A percentile compares a stretch with the other conserved stretches of the same genome.
These are phyloP conservation scores for Drosophila acutilabella DNA, from an alignment of 2,888 invertebrate genomes.

Conservation along the genomic window DNA sequence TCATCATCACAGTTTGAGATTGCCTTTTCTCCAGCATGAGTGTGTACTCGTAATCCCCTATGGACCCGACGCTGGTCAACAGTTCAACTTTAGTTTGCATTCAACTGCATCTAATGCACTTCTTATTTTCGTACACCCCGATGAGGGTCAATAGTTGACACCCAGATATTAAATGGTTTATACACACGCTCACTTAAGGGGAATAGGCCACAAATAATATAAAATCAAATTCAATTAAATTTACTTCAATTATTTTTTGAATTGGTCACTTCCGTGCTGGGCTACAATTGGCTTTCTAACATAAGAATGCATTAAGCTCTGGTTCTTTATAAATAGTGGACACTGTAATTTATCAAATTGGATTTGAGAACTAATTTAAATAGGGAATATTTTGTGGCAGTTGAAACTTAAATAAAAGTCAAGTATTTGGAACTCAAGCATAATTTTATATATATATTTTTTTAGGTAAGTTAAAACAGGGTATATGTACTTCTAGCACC, in stretches of 20 bases:
- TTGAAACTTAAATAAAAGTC: not conserved
- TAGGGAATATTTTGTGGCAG: not conserved
- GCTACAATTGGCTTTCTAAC: not conserved
- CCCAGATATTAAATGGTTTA: constrained; percentile 19
- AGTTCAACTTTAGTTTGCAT: not conserved
- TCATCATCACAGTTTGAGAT: constrained; percentile 61
- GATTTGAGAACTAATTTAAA: not conserved
- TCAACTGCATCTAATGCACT: constrained; percentile 33
- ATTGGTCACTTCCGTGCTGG: constrained; percentile 16
- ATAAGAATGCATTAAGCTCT: not conserved
- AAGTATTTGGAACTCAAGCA: too few relatives aligned
- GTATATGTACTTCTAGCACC: not conserved
- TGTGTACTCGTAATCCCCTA: constrained; percentile 36
- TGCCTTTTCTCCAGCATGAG: constrained; percentile 15
- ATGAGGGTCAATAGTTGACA: constrained; percentile 56
- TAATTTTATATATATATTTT: too few relatives aligned
- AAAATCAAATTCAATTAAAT: constrained; percentile 28
- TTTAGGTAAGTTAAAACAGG: not conserved
- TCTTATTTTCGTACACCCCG: constrained; percentile 6
- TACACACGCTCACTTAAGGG: constrained; percentile 5
- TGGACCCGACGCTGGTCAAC: constrained; percentile 1
- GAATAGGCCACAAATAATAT: constrained; percentile 14
- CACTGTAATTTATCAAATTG: constrained; percentile 7
- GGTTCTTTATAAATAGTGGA: constrained; percentile 1
- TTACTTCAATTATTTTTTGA: constrained; percentile 14